Conservation (phyloP, 2,113 vertebrate species). For the Alethe diademata region DNA sequence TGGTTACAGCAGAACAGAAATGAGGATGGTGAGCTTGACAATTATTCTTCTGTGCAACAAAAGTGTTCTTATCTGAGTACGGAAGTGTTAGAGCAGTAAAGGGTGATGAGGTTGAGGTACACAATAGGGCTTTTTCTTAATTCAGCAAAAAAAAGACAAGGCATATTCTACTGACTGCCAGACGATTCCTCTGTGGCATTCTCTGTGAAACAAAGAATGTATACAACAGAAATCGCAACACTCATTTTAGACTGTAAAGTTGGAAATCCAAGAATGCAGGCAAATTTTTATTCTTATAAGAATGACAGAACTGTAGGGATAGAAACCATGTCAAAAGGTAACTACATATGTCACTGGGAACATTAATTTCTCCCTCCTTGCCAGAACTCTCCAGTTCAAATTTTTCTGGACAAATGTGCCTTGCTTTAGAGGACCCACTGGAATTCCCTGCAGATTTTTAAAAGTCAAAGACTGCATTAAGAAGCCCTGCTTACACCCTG, state of each 20-base stretch:
- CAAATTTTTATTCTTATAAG: neutral
- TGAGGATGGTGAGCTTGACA: neutral
- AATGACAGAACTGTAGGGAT: neutral
- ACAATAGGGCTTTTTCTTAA: neutral
- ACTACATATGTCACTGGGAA: neutral
- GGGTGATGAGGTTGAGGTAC: neutral
- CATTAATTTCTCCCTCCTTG: neutral
- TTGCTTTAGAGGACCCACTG: neutral
- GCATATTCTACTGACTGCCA: neutral
- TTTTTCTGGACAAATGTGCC: neutral
- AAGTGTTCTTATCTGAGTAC: neutral
- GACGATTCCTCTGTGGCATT: neutral
- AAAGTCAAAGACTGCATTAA: neutral
- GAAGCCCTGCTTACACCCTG: neutral
- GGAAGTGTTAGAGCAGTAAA: neutral
- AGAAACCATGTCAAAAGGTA: neutral
- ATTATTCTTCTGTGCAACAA: neutral
- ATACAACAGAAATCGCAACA: neutral
- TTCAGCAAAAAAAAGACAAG: neutral
- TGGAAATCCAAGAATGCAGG: neutral
- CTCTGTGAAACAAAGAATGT: neutral
- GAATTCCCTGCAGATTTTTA: neutral
- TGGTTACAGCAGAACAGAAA: neutral
- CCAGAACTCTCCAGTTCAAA: neutral
- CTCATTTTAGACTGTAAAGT: neutral